A percentile compares a stretch with the other conserved stretches of the same genome.
Conservation (phyloP, 2,113 vertebrate species). For the Rhinoderma darwinii region DNA sequence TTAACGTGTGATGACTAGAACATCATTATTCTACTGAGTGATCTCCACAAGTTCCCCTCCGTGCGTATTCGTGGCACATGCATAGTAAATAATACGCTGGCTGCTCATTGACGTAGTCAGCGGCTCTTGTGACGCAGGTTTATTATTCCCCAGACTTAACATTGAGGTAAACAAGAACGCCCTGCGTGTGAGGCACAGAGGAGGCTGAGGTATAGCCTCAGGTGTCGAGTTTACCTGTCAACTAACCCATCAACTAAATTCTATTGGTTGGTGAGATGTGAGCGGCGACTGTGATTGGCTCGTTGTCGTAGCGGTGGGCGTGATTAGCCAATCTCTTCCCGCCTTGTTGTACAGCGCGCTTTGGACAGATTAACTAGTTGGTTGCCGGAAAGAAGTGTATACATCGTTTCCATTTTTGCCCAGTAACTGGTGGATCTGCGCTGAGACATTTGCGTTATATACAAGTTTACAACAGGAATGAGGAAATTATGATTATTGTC, state of each 20-base stretch:
- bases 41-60: neutral
- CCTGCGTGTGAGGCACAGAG: constrained; percentile 5
- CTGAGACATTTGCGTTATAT: neutral
- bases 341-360: constrained; percentile 29
- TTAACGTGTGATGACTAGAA: neutral
- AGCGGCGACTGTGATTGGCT: neutral
- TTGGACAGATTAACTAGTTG: constrained; percentile 31
- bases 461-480: too few species aligned
- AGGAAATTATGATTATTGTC: neutral
- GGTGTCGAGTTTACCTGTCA: neutral
- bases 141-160: constrained; percentile 40
- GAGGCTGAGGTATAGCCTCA: neutral
- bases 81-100: constrained; percentile 22
- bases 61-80: neutral
- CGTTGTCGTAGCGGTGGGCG: neutral
- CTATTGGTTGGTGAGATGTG: neutral
- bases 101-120: neutral
- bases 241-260: neutral
- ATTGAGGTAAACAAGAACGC: constrained; percentile 13
- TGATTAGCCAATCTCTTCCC: neutral
- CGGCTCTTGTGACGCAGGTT: constrained; percentile 24
- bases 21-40: neutral
- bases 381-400: neutral
- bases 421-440: neutral
- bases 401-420: neutral